Percentiles rank a stretch among this genome's conserved stretches.
Conservation (phyloP, 2,113 vertebrate species). For the Gymnobelideus leadbeateri region DNA sequence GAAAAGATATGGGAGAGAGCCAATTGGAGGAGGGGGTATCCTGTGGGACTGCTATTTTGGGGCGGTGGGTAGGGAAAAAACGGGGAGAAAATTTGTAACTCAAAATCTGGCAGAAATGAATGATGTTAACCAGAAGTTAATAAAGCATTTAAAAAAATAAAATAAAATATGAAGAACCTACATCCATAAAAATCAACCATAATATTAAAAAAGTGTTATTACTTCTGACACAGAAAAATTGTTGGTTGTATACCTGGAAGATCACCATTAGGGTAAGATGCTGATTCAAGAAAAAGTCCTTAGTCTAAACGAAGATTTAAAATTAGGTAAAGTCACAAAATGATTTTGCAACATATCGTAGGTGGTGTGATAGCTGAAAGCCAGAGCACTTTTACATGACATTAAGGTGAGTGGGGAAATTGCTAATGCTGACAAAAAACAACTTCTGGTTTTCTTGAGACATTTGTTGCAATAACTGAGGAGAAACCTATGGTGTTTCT, state of each 20-base stretch:
- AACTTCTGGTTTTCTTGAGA: background rate
- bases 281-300: background rate
- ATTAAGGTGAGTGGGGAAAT: background rate
- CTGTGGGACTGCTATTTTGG: too few species aligned
- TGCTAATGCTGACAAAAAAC: background rate
- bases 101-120: too few species aligned
- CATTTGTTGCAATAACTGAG: background rate
- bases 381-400: background rate
- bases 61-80: too few species aligned
- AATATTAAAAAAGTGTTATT: background rate
- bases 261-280: slow-evolving; percentile 26
- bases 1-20: too few species aligned
- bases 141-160: too few species aligned
- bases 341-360: background rate
- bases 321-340: background rate
- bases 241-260: background rate
- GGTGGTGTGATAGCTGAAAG: background rate
- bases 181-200: background rate
- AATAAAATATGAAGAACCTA: background rate
- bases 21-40: too few species aligned
- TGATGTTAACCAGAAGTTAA: too few species aligned
- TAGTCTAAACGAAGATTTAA: background rate
- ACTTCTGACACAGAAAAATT: slow-evolving; percentile 7
- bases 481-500: background rate
- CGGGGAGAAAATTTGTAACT: too few species aligned